A percentile compares a stretch with the other conserved stretches of the same genome.
Conservation (phyloP, 2,888 invertebrate genomes). For the Seladonia tumulorum region DNA sequence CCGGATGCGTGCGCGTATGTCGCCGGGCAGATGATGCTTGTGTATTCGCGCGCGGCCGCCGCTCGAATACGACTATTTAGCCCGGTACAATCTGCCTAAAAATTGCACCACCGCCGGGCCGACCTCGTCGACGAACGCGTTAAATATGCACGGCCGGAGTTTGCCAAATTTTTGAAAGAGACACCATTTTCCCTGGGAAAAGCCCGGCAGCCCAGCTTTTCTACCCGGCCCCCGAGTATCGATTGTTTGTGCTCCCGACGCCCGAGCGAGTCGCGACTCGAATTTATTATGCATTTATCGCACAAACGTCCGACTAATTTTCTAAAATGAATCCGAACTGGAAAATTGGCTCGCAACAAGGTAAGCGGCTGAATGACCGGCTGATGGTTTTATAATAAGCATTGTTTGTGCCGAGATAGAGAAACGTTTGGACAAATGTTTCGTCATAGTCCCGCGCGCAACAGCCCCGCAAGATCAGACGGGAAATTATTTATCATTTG, state of each 20-base stretch:
- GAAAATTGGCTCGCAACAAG: neutral
- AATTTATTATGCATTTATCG: constrained; percentile 5
- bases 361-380: neutral
- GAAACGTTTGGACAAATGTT: neutral
- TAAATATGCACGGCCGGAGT: constrained; percentile 27
- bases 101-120: constrained; percentile 30
- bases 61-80: constrained; percentile 58
- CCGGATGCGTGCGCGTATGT: constrained; percentile 72
- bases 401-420: neutral
- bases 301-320: neutral
- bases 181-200: neutral
- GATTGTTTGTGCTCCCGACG: constrained; percentile 4
- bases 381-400: constrained; percentile 1
- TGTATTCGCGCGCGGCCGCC: constrained; percentile 27
- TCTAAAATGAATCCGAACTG: neutral
- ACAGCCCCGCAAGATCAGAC: neutral
- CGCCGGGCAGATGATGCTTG: constrained; percentile 42
- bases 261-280: neutral
- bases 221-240: neutral
- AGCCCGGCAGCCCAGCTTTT: neutral
- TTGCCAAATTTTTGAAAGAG: constrained; percentile 35
- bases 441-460: neutral
- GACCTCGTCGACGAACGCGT: neutral
- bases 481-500: neutral
- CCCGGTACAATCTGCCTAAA: constrained; percentile 52